Conservation (phyloP, 2,888 invertebrate genomes). For the Agrilus biguttatus region DNA sequence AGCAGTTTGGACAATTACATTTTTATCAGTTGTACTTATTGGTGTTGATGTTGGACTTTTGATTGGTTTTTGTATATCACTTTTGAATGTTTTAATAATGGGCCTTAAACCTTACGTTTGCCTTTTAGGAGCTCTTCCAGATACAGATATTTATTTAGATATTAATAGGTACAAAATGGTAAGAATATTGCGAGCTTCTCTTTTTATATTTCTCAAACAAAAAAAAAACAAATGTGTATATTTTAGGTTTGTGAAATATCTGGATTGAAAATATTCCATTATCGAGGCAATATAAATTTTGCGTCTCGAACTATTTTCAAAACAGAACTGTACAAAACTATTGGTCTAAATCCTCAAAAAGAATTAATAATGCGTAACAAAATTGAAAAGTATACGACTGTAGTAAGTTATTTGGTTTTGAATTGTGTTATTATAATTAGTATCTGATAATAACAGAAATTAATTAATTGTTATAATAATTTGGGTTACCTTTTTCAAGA, state of each 20-base stretch:
- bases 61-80: constrained; percentile 49
- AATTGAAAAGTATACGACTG: constrained; percentile 17
- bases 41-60: constrained; percentile 64
- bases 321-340: constrained; percentile 34
- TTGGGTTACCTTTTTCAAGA: not conserved
- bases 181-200: constrained; percentile 13
- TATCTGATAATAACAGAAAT: too few relatives aligned
- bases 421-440: too few relatives aligned
- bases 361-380: constrained; percentile 30
- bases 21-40: constrained; percentile 52
- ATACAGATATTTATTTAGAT: constrained; percentile 52
- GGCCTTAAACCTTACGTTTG: constrained; percentile 46
- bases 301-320: constrained; percentile 45
- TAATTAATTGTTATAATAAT: too few relatives aligned
- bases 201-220: too few relatives aligned
- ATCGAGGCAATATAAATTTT: constrained; percentile 53
- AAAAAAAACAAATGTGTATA: constrained; percentile 2
- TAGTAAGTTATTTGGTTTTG: too few relatives aligned
- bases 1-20: constrained; percentile 59
- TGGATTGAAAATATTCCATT: constrained; percentile 53
- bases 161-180: constrained; percentile 45
- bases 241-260: constrained; percentile 44
- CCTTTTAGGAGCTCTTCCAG: constrained; percentile 45
- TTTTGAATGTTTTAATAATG: constrained; percentile 52
- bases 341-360: constrained; percentile 35